These are phyloP conservation scores for Tillus elongatus DNA, from an alignment of 2,888 invertebrate species.

Conservation along the genomic window DNA sequence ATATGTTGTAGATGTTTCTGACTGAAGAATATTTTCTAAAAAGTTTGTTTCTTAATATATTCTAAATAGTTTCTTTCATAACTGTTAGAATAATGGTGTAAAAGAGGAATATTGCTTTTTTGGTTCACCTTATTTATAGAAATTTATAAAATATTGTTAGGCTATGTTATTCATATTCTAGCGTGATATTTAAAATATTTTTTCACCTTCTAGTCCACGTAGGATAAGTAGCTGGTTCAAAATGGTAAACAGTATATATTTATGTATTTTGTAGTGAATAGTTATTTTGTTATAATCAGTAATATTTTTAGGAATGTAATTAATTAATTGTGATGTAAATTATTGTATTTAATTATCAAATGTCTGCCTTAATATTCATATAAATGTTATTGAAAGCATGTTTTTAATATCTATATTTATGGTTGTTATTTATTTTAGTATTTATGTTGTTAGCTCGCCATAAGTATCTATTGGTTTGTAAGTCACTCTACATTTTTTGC, in stretches of 20 bases:
- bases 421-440: slow-evolving; percentile 36
- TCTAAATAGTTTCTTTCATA: too few species aligned
- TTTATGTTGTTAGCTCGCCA: slow-evolving; percentile 32
- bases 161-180: slow-evolving; percentile 7
- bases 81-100: too few species aligned
- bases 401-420: slow-evolving; percentile 36
- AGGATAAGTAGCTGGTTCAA: slow-evolving; percentile 30
- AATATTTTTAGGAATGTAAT: too few species aligned
- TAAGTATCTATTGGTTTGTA: slow-evolving; percentile 29
- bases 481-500: slow-evolving; percentile 22
- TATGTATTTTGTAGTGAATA: slow-evolving; percentile 20
- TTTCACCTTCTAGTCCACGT: slow-evolving; percentile 30
- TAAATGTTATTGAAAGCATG: slow-evolving; percentile 34
- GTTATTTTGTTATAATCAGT: too few species aligned
- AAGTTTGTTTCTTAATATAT: too few species aligned
- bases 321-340: slow-evolving; percentile 1
- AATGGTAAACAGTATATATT: slow-evolving; percentile 24
- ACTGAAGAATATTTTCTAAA: too few species aligned
- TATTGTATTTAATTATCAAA: background rate
- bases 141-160: too few species aligned
- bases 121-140: too few species aligned
- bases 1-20: too few species aligned
- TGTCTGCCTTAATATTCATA: background rate
- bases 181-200: slow-evolving; percentile 15
- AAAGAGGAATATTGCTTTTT: too few species aligned